Conservation (phyloP, 2,113 vertebrate species). For the Progne subis region DNA sequence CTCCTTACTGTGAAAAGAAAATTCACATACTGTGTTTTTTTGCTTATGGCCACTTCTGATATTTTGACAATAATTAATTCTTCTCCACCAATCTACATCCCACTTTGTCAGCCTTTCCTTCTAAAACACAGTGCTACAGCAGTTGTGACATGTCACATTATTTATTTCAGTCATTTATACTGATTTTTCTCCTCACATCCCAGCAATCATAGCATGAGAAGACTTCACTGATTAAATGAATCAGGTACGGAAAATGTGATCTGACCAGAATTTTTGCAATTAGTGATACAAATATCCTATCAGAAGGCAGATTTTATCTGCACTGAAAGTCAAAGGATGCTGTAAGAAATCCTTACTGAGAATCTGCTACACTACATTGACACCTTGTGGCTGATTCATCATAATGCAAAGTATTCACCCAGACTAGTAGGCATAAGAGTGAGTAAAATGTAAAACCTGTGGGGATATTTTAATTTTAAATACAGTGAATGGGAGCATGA, state of each 20-base stretch:
- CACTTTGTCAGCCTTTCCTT: background rate
- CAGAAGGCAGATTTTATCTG: background rate
- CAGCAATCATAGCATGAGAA: background rate
- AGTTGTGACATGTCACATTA: background rate
- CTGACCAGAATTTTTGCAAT: background rate
- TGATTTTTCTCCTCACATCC: background rate
- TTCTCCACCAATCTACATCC: background rate
- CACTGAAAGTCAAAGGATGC: background rate
- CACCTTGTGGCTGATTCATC: conserved; percentile 36
- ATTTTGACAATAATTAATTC: background rate
- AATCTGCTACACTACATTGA: conserved; percentile 26
- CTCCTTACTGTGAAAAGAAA: background rate
- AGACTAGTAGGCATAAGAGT: background rate
- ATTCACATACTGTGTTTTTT: background rate
- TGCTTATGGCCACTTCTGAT: background rate
- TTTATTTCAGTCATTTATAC: background rate
- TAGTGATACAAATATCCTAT: background rate
- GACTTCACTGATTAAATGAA: conserved; percentile 31
- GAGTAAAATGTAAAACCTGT: background rate
- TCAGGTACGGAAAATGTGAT: background rate
- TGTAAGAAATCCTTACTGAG: background rate
- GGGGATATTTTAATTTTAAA: background rate
- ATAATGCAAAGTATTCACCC: background rate
- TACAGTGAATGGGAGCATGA: background rate
- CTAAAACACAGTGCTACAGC: background rate